Percentiles rank a stretch among this genome's conserved stretches.
Evolutionary conservation across 2,888 invertebrate genomes (phyloP).

Genomic region (Malthinus flaveolus): DNA sequence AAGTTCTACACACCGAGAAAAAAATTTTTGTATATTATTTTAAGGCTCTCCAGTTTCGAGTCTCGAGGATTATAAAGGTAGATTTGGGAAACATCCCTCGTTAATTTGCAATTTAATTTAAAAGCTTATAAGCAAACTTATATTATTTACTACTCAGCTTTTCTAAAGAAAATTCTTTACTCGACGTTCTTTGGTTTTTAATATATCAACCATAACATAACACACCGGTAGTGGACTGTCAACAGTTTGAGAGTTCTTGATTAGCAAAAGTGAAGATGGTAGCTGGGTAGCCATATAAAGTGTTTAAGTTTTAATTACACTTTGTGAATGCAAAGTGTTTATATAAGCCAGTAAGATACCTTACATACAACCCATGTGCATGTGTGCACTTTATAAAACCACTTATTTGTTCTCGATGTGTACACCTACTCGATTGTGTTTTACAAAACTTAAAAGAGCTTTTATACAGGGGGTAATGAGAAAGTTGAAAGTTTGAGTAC

Average conservation of each 20-base stretch:
- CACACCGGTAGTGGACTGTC: slow-evolving; percentile 33
- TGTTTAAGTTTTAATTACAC: slow-evolving; percentile 49
- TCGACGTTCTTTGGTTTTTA: slow-evolving; percentile 4
- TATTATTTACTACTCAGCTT: no score
- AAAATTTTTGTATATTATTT: no score
- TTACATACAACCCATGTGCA: not conserved
- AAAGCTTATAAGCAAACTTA: no score
- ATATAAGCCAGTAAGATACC: slow-evolving; percentile 31
- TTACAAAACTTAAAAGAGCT: no score
- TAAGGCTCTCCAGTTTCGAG: not conserved
- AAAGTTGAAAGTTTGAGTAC: no score
- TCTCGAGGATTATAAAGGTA: not conserved
- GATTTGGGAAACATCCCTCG: not conserved
- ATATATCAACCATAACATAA: slow-evolving; percentile 30
- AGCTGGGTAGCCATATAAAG: slow-evolving; percentile 31
- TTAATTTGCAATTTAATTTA: not conserved
- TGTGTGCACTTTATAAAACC: not conserved
- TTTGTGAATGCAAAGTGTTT: slow-evolving; percentile 41
- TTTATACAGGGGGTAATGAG: no score
- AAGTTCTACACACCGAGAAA: no score
- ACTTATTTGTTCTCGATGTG: no score
- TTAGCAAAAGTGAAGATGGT: slow-evolving; percentile 36
- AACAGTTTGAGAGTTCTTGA: slow-evolving; percentile 40
- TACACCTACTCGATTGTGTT: no score
- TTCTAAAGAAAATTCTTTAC: slow-evolving; percentile 1